Conservation (phyloP, 2,113 vertebrate species). For the Microcebus lehilahytsara region DNA sequence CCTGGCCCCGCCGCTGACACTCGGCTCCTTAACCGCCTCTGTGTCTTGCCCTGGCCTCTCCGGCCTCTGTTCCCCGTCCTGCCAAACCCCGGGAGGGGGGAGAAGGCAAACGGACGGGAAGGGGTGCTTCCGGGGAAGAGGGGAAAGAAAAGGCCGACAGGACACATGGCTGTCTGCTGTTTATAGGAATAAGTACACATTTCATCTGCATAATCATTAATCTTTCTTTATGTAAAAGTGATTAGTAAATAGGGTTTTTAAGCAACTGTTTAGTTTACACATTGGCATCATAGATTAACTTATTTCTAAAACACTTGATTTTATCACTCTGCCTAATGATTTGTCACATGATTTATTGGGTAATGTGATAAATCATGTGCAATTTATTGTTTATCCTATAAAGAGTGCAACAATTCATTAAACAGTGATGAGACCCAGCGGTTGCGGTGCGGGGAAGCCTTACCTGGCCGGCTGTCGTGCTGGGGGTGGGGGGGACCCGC, state of each 20-base stretch:
- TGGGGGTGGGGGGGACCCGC: not conserved
- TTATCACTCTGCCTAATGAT: constrained; percentile 90
- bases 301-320: constrained; percentile 91
- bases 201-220: constrained; percentile 87
- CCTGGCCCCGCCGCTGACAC: constrained; percentile 65
- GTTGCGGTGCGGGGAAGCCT: constrained; percentile 70
- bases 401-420: constrained; percentile 88
- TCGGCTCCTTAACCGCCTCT: constrained; percentile 80
- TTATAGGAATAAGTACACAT: constrained; percentile 84
- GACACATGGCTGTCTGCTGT: constrained; percentile 75
- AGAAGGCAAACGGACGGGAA: not conserved
- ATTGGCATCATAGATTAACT: constrained; percentile 89
- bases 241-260: constrained; percentile 88
- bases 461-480: constrained; percentile 65
- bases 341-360: constrained; percentile 90
- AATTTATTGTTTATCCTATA: constrained; percentile 90
- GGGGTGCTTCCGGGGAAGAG: not conserved
- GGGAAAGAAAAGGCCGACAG: constrained; percentile 57
- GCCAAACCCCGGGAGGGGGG: not conserved
- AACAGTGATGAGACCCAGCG: constrained; percentile 83
- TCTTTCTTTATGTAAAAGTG: constrained; percentile 89
- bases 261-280: constrained; percentile 88
- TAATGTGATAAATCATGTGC: constrained; percentile 88
- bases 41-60: not conserved
- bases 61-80: not conserved